Evolutionary conservation across 2,797 vertebrate genomes (phyloP).

Genomic region (Molossus molossus): DNA sequence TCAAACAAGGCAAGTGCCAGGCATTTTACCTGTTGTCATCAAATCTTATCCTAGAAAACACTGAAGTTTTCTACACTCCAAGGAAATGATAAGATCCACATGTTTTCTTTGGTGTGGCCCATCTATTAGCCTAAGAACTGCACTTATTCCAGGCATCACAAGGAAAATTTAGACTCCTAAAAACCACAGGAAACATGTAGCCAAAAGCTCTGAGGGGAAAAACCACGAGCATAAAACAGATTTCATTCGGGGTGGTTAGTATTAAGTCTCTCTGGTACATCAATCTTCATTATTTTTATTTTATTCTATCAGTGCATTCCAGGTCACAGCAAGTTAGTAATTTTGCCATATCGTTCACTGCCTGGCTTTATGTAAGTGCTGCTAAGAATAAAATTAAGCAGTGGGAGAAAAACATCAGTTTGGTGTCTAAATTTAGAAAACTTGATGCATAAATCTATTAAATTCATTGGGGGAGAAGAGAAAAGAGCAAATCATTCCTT

Average conservation of each 20-base stretch:
- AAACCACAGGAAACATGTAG: conserved; percentile 56
- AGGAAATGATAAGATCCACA: conserved; percentile 67
- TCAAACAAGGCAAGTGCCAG: conserved; percentile 47
- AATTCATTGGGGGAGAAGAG: conserved; percentile 85
- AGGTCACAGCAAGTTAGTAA: conserved; percentile 89
- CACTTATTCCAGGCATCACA: conserved; percentile 49
- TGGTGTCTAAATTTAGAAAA: conserved; percentile 92
- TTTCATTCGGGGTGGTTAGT: conserved; percentile 51
- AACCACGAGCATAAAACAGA: conserved; percentile 22
- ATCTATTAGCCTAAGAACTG: conserved; percentile 27
- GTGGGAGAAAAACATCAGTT: conserved; percentile 92
- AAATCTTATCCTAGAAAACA: conserved; percentile 73
- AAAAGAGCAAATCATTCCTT: conserved; percentile 87
- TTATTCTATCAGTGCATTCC: conserved; percentile 88
- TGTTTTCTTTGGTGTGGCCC: conserved; percentile 66
- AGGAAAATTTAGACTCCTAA: conserved; percentile 59
- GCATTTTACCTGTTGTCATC: conserved; percentile 71
- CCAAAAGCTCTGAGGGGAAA: neutral
- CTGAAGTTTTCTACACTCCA: conserved; percentile 66
- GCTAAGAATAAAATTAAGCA: conserved; percentile 92
- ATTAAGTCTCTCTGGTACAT: conserved; percentile 79
- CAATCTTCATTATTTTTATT: conserved; percentile 85
- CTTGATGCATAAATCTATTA: conserved; percentile 92
- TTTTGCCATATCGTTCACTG: conserved; percentile 89
- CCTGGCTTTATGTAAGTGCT: conserved; percentile 91